phyloP scores from a whole-genome alignment of 2,113 vertebrate species.

The Poecile atricapillus region DNA sequence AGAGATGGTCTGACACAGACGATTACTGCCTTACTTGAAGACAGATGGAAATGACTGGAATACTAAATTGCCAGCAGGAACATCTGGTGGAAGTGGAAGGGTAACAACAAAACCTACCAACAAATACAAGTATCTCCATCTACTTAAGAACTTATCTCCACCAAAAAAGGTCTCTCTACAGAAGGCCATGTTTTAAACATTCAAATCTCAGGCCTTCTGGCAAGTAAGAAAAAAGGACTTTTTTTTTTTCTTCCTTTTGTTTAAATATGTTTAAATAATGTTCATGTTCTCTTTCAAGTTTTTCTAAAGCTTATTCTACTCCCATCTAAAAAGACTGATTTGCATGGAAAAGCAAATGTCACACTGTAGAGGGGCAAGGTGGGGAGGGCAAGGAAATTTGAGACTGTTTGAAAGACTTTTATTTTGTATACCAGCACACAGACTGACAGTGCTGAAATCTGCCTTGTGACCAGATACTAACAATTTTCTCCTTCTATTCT shows the following conservation, averaged over 20 bases:
- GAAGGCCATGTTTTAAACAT: background rate
- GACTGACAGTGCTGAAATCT: background rate
- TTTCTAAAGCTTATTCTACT: background rate
- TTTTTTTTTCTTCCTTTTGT: background rate
- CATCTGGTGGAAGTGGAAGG: background rate
- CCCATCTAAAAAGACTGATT: background rate
- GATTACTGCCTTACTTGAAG: background rate
- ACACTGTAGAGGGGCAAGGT: no score
- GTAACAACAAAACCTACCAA: background rate
- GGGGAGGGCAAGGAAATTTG: fast-evolving
- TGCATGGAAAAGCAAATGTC: background rate
- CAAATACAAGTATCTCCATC: background rate
- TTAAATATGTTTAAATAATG: background rate
- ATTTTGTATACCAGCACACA: background rate
- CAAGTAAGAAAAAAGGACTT: background rate
- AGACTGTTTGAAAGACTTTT: background rate
- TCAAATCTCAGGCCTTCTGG: background rate
- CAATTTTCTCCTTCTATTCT: background rate
- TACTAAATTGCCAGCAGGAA: background rate
- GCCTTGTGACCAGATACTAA: background rate
- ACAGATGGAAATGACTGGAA: background rate
- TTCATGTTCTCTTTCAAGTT: background rate
- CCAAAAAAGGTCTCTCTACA: background rate
- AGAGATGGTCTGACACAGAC: background rate
- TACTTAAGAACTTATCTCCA: background rate